Conservation (phyloP, 2,113 vertebrate genomes). For the Plecturocebus donacophilus region DNA sequence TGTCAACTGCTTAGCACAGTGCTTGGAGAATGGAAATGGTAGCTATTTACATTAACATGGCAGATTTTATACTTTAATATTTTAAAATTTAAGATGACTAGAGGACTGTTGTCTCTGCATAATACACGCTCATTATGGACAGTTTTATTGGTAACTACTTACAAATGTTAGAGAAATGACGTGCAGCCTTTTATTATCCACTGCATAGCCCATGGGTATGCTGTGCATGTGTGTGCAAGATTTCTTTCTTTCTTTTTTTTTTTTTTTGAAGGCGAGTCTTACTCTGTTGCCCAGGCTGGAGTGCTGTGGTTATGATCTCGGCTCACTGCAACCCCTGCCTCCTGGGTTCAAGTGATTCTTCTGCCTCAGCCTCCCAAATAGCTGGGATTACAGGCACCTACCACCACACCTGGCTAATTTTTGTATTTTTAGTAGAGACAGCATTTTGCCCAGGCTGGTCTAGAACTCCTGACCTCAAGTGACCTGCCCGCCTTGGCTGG, state of each 20-base stretch:
- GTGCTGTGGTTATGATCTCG: too few species aligned
- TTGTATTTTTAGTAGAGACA: too few species aligned
- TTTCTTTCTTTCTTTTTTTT: background rate
- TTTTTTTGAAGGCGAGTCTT: too few species aligned
- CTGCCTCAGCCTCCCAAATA: too few species aligned
- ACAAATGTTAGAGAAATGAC: constrained; percentile 44
- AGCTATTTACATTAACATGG: constrained; percentile 35
- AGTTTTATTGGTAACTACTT: constrained; percentile 38
- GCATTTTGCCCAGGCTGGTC: too few species aligned
- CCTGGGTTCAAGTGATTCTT: too few species aligned
- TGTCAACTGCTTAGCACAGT: background rate
- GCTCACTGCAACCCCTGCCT: too few species aligned
- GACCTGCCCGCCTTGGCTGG: too few species aligned
- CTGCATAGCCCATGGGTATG: background rate
- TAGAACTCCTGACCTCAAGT: too few species aligned
- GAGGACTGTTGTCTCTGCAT: constrained; percentile 40
- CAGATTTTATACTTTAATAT: constrained; percentile 2
- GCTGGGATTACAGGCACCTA: too few species aligned
- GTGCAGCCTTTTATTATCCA: background rate
- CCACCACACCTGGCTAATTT: too few species aligned
- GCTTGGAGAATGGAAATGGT: constrained; percentile 34
- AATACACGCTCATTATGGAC: background rate
- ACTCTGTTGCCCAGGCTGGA: too few species aligned
- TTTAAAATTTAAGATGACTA: constrained; percentile 55
- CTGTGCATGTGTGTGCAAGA: constrained; percentile 27